These are phyloP conservation scores for Diadromus collaris DNA, from an alignment of 2,888 invertebrate species.

Conservation along the genomic window DNA sequence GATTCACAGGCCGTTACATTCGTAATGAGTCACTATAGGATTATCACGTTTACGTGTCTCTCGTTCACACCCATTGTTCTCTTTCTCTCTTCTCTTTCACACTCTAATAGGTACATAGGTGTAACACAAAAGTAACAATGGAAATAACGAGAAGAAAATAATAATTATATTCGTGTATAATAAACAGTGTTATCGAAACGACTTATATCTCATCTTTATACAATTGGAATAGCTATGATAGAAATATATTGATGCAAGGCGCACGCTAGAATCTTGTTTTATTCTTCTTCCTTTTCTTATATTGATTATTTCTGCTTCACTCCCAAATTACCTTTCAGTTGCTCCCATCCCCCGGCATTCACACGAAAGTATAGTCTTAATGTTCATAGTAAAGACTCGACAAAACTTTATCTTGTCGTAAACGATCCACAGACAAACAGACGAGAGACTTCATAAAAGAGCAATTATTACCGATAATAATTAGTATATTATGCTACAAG, in stretches of 20 bases:
- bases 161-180: conserved; percentile 56
- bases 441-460: conserved; percentile 41
- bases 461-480: conserved; percentile 45
- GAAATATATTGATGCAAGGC: conserved; percentile 42
- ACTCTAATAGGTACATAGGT: conserved; percentile 50
- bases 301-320: background rate
- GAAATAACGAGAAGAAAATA: conserved; percentile 37
- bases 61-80: conserved; percentile 19
- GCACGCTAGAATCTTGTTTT: conserved; percentile 11
- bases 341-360: conserved; percentile 6
- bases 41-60: conserved; percentile 59
- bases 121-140: conserved; percentile 18
- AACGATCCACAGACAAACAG: conserved; percentile 22
- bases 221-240: conserved; percentile 55
- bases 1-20: conserved; percentile 49
- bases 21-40: conserved; percentile 60
- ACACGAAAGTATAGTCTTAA: conserved; percentile 12
- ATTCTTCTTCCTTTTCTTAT: background rate
- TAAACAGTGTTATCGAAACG: conserved; percentile 54
- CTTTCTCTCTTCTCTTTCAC: conserved; percentile 33
- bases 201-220: conserved; percentile 48
- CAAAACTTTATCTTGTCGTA: background rate
- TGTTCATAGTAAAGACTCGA: background rate
- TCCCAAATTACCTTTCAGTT: background rate
- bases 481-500: too few relatives aligned